Conservation (phyloP, 2,797 vertebrate species). For the Dendrocincla fuliginosa region DNA sequence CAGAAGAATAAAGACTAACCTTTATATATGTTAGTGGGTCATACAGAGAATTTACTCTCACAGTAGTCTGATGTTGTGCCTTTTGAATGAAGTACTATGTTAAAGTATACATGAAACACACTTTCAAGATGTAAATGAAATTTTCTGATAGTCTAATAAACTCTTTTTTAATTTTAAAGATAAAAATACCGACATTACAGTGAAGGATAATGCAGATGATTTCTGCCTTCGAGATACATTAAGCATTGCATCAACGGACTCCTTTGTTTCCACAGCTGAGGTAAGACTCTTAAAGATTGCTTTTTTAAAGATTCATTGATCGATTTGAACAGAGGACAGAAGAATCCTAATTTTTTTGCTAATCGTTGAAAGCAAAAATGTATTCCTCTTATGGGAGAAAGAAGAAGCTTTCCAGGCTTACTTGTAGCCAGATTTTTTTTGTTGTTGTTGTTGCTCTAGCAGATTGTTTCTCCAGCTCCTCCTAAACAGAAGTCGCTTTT, state of each 20-base stretch:
- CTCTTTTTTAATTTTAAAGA: slow-evolving; percentile 70
- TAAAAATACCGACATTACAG: slow-evolving; percentile 81
- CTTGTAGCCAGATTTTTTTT: background rate
- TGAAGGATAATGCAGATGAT: slow-evolving; percentile 83
- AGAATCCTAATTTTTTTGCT: background rate
- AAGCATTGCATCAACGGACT: slow-evolving; percentile 90
- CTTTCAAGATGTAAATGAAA: background rate
- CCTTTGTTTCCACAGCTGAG: slow-evolving; percentile 93
- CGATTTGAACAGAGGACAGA: background rate
- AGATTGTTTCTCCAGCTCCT: background rate
- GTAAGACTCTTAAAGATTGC: slow-evolving; percentile 72
- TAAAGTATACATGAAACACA: background rate
- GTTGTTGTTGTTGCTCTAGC: background rate
- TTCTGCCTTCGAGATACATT: slow-evolving; percentile 84
- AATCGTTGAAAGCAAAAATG: background rate
- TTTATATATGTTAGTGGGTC: background rate
- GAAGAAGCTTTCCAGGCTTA: background rate
- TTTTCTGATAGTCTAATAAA: background rate
- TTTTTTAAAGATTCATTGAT: background rate
- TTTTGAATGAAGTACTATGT: background rate
- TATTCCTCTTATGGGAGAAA: background rate
- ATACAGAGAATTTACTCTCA: background rate
- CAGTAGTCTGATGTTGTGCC: background rate
- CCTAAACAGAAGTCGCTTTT: background rate
- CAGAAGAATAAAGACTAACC: background rate